phyloP scores from a whole-genome alignment of 1,140 invertebrate species.

The Meloidogyne exigua region DNA sequence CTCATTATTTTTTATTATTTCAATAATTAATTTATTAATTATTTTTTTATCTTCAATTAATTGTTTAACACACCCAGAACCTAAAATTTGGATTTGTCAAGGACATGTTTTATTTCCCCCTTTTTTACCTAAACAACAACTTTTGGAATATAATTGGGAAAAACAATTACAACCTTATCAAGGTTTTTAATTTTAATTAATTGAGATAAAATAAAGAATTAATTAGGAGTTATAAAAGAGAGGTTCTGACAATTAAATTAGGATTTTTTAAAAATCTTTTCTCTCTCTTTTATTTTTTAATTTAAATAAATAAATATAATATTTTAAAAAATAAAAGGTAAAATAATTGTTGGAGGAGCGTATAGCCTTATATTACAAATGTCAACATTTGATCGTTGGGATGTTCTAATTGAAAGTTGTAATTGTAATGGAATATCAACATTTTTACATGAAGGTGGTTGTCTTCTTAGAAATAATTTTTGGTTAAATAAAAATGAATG shows the following conservation, averaged over 20 bases:
- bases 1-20: not conserved
- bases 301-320: no score
- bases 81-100: not conserved
- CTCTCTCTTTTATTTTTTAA: no score
- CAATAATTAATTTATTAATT: not conserved
- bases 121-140: not conserved
- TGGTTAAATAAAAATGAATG: constrained; percentile 5
- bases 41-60: not conserved
- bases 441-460: not conserved
- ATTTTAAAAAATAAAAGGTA: not conserved
- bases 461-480: not conserved
- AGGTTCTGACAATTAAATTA: no score
- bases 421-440: not conserved
- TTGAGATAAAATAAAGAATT: no score
- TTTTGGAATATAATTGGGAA: constrained; percentile 2
- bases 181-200: not conserved
- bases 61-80: not conserved
- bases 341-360: not conserved
- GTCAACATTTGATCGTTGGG: not conserved
- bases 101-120: not conserved
- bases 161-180: not conserved
- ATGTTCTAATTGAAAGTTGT: not conserved
- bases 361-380: not conserved
- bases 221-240: no score
- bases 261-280: no score